Conservation (phyloP, 2,888 invertebrate species). For the Agrotis exclamationis region DNA sequence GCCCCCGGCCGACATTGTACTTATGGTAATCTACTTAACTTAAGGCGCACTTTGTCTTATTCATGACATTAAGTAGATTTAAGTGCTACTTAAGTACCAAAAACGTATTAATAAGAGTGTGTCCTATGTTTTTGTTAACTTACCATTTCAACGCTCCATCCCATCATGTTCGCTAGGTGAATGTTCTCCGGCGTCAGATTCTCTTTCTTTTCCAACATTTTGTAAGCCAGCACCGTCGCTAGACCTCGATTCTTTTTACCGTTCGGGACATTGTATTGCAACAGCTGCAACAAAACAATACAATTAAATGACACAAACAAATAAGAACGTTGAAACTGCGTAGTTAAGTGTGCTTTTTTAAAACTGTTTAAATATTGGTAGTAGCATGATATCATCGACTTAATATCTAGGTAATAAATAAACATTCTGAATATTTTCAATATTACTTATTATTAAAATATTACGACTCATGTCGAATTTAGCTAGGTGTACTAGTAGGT, state of each 20-base stretch:
- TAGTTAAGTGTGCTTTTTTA: not conserved
- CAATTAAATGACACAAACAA: slow-evolving; percentile 18
- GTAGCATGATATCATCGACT: slow-evolving; percentile 28
- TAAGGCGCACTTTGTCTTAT: not conserved
- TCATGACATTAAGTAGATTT: slow-evolving; percentile 1
- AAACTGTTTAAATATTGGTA: not conserved
- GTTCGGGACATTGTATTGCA: slow-evolving; percentile 97
- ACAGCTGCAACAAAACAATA: slow-evolving; percentile 90
- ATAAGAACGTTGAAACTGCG: slow-evolving; percentile 26
- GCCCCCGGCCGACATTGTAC: not conserved
- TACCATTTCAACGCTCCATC: slow-evolving; percentile 99
- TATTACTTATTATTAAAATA: not conserved
- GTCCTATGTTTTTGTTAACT: slow-evolving; percentile 71
- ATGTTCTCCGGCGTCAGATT: slow-evolving; percentile 95
- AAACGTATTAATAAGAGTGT: too few species aligned
- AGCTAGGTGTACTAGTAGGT: slow-evolving; percentile 13
- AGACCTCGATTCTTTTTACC: slow-evolving; percentile 97
- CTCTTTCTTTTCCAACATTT: slow-evolving; percentile 93
- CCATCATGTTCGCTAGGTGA: slow-evolving; percentile 95
- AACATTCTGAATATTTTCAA: slow-evolving; percentile 15
- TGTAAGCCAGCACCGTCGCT: slow-evolving; percentile 94
- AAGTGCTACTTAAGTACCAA: not conserved
- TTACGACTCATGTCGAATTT: not conserved
- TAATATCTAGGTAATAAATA: not conserved
- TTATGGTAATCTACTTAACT: not conserved